Conservation (phyloP, 2,797 vertebrate genomes). For the Mormyrus hasselquistii region DNA sequence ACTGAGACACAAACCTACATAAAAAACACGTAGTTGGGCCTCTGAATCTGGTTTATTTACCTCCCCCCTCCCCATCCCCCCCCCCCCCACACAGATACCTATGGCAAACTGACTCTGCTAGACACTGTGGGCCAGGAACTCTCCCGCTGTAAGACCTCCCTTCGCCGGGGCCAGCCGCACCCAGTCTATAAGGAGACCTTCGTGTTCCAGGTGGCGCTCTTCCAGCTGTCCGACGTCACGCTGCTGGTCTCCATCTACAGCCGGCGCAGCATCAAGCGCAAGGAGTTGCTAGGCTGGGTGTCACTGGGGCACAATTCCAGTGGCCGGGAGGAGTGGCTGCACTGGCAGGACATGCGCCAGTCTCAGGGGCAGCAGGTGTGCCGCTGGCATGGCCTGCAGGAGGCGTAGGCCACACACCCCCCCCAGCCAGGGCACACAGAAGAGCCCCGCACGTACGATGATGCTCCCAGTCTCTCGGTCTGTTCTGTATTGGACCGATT, state of each 20-base stretch:
- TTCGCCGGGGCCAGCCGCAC: constrained; percentile 87
- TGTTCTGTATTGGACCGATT: background rate
- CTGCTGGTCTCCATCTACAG: constrained; percentile 87
- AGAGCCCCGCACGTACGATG: background rate
- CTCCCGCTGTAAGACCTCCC: constrained; percentile 86
- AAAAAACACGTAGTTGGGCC: background rate
- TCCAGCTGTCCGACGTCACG: constrained; percentile 94
- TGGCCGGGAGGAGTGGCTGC: constrained; percentile 81
- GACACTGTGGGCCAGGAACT: constrained; percentile 90
- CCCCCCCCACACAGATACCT: constrained; percentile 68
- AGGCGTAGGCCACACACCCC: constrained; percentile 56
- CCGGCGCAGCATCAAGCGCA: constrained; percentile 88
- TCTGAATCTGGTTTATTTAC: background rate
- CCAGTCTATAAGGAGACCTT: constrained; percentile 96
- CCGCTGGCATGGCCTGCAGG: constrained; percentile 87
- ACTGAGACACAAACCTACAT: background rate
- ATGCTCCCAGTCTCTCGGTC: background rate
- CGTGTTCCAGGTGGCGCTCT: constrained; percentile 93
- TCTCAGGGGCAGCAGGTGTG: constrained; percentile 76
- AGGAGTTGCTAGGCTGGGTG: constrained; percentile 95
- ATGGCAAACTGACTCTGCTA: constrained; percentile 82
- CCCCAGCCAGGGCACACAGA: background rate
- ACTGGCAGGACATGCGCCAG: constrained; percentile 94
- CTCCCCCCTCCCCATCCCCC: background rate
- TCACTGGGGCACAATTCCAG: constrained; percentile 89